Evolutionary conservation across 1,140 invertebrate genomes (phyloP).

Genomic region (Cardiocondyla obscurior): DNA sequence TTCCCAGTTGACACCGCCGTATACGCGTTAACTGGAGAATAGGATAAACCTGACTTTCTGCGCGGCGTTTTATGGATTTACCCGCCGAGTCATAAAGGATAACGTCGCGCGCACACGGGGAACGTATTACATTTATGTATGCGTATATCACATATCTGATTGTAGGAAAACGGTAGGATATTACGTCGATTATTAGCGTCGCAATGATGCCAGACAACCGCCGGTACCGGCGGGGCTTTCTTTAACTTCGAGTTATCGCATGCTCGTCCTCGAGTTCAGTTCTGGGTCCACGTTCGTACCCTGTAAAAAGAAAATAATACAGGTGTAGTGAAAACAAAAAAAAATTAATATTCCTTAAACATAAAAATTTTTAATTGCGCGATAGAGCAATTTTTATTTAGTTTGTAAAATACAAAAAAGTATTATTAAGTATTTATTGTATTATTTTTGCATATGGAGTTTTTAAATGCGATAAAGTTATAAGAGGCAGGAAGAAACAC

Average conservation of each 20-base stretch:
- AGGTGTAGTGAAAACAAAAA: too few species aligned
- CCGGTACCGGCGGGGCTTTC: not conserved
- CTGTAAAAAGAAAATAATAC: not conserved
- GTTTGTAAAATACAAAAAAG: too few species aligned
- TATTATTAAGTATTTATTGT: not conserved
- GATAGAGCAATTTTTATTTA: too few species aligned
- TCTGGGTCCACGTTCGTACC: not conserved
- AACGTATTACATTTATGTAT: slow-evolving; percentile 72
- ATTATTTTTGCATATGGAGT: not conserved
- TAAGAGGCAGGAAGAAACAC: not conserved
- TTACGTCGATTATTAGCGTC: slow-evolving; percentile 61
- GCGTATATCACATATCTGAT: slow-evolving; percentile 70
- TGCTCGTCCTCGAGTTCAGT: not conserved
- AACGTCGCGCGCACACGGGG: slow-evolving; percentile 49
- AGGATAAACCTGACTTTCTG: slow-evolving; percentile 71
- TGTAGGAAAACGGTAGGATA: slow-evolving; percentile 57
- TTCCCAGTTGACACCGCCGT: slow-evolving; percentile 65
- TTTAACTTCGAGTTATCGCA: not conserved
- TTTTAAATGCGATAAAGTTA: not conserved
- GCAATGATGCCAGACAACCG: not conserved
- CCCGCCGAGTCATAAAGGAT: slow-evolving; percentile 68
- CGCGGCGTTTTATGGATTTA: slow-evolving; percentile 72
- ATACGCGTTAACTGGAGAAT: slow-evolving; percentile 65
- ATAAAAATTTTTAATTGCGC: too few species aligned
- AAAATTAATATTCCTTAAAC: too few species aligned